Conservation (phyloP, 2,113 vertebrate genomes). For the Microcebus jonahi region DNA sequence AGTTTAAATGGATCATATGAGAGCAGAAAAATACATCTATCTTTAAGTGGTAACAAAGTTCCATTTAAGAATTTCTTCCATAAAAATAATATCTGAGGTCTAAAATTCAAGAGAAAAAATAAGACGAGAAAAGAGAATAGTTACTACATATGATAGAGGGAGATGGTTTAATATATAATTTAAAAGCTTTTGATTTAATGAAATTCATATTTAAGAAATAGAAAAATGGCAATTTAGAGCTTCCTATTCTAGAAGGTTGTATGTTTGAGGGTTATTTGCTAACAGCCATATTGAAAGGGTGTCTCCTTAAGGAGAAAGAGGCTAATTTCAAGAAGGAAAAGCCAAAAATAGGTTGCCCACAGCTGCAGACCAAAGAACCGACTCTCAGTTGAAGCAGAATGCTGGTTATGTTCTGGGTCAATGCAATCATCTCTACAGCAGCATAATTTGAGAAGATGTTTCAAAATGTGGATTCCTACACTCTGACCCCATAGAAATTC, state of each 20-base stretch:
- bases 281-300: background rate
- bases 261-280: background rate
- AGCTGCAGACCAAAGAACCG: background rate
- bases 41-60: constrained; percentile 71
- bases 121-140: background rate
- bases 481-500: background rate
- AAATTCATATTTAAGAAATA: constrained; percentile 21
- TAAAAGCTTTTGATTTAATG: constrained; percentile 38
- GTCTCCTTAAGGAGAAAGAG: constrained; percentile 3
- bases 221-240: background rate
- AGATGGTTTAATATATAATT: background rate
- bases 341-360: background rate
- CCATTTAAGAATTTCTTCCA: constrained; percentile 50
- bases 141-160: background rate
- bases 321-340: background rate
- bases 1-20: constrained; percentile 70
- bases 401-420: background rate
- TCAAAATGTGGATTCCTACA: background rate
- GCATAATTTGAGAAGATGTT: background rate
- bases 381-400: background rate
- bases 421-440: background rate
- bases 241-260: background rate
- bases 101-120: constrained; percentile 60
- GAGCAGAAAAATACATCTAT: constrained; percentile 69
- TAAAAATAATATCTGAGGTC: constrained; percentile 38